Evolutionary conservation across 2,797 vertebrate species (phyloP).

Genomic region (Melanotaenia maccullochi): DNA sequence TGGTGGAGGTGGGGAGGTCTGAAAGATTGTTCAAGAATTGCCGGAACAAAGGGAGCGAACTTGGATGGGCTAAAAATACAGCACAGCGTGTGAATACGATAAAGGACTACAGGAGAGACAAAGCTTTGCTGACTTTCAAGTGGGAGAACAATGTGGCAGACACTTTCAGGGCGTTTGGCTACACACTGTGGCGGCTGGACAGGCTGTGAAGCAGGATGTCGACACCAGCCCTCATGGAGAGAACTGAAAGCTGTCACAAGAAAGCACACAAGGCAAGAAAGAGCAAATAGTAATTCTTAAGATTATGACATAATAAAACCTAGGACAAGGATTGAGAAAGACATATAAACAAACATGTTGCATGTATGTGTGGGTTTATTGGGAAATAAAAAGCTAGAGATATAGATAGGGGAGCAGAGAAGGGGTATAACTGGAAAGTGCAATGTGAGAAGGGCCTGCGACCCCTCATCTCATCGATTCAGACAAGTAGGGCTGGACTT

Average conservation of each 20-base stretch:
- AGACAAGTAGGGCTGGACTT: constrained; percentile 82
- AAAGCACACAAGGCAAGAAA: constrained; percentile 31
- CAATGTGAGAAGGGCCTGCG: constrained; percentile 78
- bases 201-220: constrained; percentile 82
- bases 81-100: constrained; percentile 82
- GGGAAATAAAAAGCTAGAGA: constrained; percentile 16
- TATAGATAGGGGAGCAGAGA: constrained; percentile 10
- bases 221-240: constrained; percentile 69
- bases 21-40: constrained; percentile 83
- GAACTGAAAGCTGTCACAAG: constrained; percentile 52
- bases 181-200: constrained; percentile 78
- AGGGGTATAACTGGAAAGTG: constrained; percentile 55
- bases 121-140: constrained; percentile 82
- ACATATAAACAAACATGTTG: neutral
- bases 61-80: constrained; percentile 82
- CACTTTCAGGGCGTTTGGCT: constrained; percentile 81
- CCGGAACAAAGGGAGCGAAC: constrained; percentile 77
- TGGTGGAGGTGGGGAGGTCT: constrained; percentile 67
- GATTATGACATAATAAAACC: constrained; percentile 6
- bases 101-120: constrained; percentile 78
- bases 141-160: constrained; percentile 82
- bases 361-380: constrained; percentile 16
- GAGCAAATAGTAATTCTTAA: constrained; percentile 21
- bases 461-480: constrained; percentile 81
- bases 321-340: constrained; percentile 8